Base-by-base conservation (phyloP, 2,113 vertebrate species). In the Malurus cyaneus region DNA sequence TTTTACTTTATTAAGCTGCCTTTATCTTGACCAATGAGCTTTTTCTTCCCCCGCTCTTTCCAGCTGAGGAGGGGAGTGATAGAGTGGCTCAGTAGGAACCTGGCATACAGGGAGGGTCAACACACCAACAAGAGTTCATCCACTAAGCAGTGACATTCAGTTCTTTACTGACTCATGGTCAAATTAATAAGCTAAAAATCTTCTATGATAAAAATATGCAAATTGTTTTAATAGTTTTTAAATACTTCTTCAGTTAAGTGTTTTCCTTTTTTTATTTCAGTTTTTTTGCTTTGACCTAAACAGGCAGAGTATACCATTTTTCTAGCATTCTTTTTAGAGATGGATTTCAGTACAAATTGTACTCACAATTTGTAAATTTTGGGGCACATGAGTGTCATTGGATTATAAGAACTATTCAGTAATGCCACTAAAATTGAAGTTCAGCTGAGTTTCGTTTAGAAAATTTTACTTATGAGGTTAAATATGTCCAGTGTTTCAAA, bases 401-500 rank as follows among this genome's bases (percentile, higher is more conserved):
- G 28, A 79, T 90, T 91, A n/a, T 71, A 89, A n/a, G n/a, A 93
- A 44, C 47, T 86, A 39, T 82, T 81, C 83, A 65, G 46, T 54
- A 95, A 83, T 74, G 44, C 64, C 50, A 79, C 53, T 80, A 57
- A 94, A 96, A 84, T 83, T 50, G 73, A 87, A 86, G 28, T 74
- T 95, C 59, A 53, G 2, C 26, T 80, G 72, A 94, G 34, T 94
- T 96, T 91, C 69, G 65, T 72, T 72, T 83, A 46, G 44, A 81
- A 96, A 71, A 71, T 60, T 71, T 64, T 77, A 67, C 82, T 81
- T 96, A 76, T 82, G 34, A n/a, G 65, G 54, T 96, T 96, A 97
- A 92, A 84, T 92, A 83, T 69, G 65, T 94, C 92, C 77, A 94
- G 39, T 52, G 78, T 83, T 95, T 94, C 83, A 89, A 89, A 88